phyloP scores from a whole-genome alignment of 2,888 invertebrate genomes.

The Drosophila borborema region DNA sequence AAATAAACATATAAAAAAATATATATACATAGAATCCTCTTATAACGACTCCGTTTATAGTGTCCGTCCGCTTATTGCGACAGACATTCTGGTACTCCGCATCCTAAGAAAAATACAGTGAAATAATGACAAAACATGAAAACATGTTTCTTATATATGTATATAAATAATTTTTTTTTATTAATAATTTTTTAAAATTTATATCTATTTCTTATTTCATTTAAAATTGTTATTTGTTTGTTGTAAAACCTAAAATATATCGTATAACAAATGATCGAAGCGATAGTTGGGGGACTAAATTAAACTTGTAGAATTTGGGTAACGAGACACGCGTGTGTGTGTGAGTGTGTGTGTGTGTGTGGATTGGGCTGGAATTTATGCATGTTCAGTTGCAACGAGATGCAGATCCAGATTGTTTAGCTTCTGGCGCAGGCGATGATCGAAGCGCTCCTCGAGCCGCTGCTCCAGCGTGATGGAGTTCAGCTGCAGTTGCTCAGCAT shows the following conservation, averaged over 20 bases:
- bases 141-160: too few relatives aligned
- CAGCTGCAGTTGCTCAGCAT: constrained; percentile 27
- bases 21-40: too few relatives aligned
- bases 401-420: constrained; percentile 9
- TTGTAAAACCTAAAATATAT: constrained; percentile 15
- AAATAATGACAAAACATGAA: too few relatives aligned
- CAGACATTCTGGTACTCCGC: too few relatives aligned
- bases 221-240: not conserved
- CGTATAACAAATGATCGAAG: not conserved
- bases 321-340: not conserved
- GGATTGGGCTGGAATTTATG: not conserved
- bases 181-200: too few relatives aligned
- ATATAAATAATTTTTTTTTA: too few relatives aligned
- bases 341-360: not conserved
- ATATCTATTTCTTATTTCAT: too few relatives aligned
- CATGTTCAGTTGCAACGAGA: not conserved
- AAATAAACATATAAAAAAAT: too few relatives aligned
- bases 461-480: constrained; percentile 13
- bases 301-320: constrained; percentile 20
- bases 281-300: not conserved
- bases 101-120: too few relatives aligned
- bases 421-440: constrained; percentile 11
- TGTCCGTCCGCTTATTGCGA: too few relatives aligned
- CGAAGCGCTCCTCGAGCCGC: constrained; percentile 11
- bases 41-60: too few relatives aligned